Percentiles rank a stretch among this genome's conserved stretches.
Conservation (phyloP, 2,888 invertebrate genomes). For the Lycophotia porphyrea region DNA sequence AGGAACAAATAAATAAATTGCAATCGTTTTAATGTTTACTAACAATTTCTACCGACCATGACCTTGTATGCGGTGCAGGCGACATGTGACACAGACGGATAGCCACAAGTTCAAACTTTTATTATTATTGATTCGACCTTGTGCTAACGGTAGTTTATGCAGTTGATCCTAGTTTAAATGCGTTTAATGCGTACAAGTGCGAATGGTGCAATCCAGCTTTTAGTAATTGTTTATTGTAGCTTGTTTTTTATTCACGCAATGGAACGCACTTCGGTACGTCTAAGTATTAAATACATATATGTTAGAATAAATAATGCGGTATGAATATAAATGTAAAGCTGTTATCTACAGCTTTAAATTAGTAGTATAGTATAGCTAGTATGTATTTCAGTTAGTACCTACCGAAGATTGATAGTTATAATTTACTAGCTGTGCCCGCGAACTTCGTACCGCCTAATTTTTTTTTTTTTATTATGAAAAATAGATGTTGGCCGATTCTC, state of each 20-base stretch:
- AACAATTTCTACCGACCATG: slow-evolving; percentile 60
- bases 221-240: slow-evolving; percentile 19
- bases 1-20: slow-evolving; percentile 9
- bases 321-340: not conserved
- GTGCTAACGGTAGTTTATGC: slow-evolving; percentile 61
- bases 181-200: slow-evolving; percentile 18
- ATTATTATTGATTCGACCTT: slow-evolving; percentile 80
- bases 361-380: not conserved
- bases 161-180: slow-evolving; percentile 49
- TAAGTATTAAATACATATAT: no score
- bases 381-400: not conserved
- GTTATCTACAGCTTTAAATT: no score
- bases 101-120: slow-evolving; percentile 77
- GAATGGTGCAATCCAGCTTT: slow-evolving; percentile 37
- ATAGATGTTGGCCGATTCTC: no score
- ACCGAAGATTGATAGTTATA: not conserved
- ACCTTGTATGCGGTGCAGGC: slow-evolving; percentile 59
- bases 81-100: slow-evolving; percentile 64
- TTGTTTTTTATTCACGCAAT: slow-evolving; percentile 16
- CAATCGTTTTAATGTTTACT: slow-evolving; percentile 30
- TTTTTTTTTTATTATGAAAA: no score
- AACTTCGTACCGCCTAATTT: no score
- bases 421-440: no score
- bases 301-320: slow-evolving; percentile 1
- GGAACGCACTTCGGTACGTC: not conserved